A percentile compares a stretch with the other conserved stretches of the same genome.
Conservation (phyloP, 2,797 vertebrate species). For the Smutsia gigantea region DNA sequence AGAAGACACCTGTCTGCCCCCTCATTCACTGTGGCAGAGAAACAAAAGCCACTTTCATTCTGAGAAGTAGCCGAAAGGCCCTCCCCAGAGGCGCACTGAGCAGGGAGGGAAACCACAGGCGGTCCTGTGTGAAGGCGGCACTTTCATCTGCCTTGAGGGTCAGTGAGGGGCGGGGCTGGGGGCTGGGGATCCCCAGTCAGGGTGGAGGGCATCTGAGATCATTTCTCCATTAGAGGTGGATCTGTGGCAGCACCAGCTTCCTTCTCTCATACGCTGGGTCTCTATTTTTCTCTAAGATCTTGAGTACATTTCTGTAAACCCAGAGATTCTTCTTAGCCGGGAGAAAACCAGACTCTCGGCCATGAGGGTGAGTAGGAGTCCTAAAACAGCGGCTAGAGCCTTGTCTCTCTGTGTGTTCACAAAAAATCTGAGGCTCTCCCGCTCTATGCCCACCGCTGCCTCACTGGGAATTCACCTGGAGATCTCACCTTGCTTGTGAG, state of each 20-base stretch:
- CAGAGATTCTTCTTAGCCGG: not conserved
- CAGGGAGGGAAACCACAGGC: conserved; percentile 11
- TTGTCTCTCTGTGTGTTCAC: not conserved
- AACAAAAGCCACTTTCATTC: not conserved
- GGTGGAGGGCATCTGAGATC: not conserved
- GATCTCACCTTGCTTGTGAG: not conserved
- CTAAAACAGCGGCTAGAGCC: not conserved
- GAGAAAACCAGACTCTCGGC: not conserved
- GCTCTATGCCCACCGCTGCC: not conserved
- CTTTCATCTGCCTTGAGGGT: not conserved
- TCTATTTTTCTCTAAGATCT: not conserved
- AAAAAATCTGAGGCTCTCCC: not conserved
- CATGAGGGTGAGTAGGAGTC: not conserved
- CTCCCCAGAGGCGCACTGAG: not conserved
- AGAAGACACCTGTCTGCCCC: conserved; percentile 5
- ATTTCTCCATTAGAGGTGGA: not conserved
- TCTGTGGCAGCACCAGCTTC: not conserved
- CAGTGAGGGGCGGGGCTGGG: not conserved
- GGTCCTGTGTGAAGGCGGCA: not conserved
- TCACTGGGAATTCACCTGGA: not conserved
- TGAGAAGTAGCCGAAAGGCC: conserved; percentile 53
- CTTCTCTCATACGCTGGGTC: not conserved
- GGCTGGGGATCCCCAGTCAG: not conserved
- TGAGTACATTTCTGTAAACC: not conserved
- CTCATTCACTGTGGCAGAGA: not conserved